phyloP scores from a whole-genome alignment of 1,140 invertebrate genomes.

The Orussus abietinus region DNA sequence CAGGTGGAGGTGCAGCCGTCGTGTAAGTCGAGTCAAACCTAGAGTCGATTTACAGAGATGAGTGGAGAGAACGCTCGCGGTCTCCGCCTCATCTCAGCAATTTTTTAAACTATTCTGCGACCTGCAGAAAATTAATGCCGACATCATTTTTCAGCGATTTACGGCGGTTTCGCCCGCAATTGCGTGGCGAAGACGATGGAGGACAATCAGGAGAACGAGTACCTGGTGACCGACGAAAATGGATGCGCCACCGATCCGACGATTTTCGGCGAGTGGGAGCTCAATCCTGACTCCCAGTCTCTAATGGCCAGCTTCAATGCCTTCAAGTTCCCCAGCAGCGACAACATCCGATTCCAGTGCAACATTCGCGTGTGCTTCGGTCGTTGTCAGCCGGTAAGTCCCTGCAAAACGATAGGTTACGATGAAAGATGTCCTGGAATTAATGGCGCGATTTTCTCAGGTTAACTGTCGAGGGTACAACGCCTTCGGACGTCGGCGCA shows the following conservation, averaged over 20 bases:
- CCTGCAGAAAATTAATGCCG: constrained; percentile 2
- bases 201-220: constrained; percentile 84
- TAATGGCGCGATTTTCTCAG: too few species aligned
- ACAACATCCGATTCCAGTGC: constrained; percentile 93
- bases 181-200: constrained; percentile 92
- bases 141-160: constrained; percentile 70
- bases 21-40: constrained; percentile 61
- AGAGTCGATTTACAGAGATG: background rate
- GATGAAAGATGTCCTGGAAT: too few species aligned
- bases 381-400: constrained; percentile 85
- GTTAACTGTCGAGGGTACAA: constrained; percentile 89
- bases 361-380: constrained; percentile 94
- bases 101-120: too few species aligned
- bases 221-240: constrained; percentile 89
- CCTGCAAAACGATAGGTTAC: too few species aligned
- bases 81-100: too few species aligned
- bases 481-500: constrained; percentile 76
- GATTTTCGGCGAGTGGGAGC: constrained; percentile 91
- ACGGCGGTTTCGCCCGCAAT: constrained; percentile 88
- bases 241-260: constrained; percentile 89
- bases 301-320: constrained; percentile 86
- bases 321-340: constrained; percentile 93
- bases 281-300: constrained; percentile 76
- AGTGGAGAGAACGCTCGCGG: background rate
- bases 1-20: constrained; percentile 91